Conservation (phyloP, 2,888 invertebrate genomes). For the Nemotelus nigrinus region DNA sequence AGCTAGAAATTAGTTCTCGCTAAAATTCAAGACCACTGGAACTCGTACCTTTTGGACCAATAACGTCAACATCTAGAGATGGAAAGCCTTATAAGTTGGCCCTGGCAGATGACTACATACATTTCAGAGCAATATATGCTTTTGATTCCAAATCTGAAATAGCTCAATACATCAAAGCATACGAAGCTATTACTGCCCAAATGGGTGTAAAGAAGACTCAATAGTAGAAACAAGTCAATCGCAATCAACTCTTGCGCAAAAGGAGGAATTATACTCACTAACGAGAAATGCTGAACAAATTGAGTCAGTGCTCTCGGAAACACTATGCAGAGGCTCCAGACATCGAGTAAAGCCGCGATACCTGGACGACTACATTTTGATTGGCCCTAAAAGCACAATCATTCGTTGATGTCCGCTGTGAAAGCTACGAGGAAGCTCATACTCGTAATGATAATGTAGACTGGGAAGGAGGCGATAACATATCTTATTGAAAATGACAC, state of each 20-base stretch:
- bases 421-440: neutral
- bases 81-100: too few species aligned
- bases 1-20: neutral
- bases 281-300: neutral
- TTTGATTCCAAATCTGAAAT: too few species aligned
- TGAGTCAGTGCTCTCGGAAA: neutral
- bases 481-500: neutral
- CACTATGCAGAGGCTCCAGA: too few species aligned
- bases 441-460: neutral
- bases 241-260: neutral
- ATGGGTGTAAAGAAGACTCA: neutral
- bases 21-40: neutral
- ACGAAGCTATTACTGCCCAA: neutral
- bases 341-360: too few species aligned
- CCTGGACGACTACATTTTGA: too few species aligned
- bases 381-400: too few species aligned
- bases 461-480: neutral
- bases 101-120: too few species aligned
- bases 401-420: neutral
- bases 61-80: too few species aligned
- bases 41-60: neutral
- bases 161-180: too few species aligned
- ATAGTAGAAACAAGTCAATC: neutral
- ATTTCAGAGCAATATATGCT: too few species aligned
- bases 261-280: neutral